Percentiles rank a stretch among this genome's conserved stretches.
Evolutionary conservation across 2,797 vertebrate species (phyloP).

Genomic region (Rhinophrynus dorsalis): DNA sequence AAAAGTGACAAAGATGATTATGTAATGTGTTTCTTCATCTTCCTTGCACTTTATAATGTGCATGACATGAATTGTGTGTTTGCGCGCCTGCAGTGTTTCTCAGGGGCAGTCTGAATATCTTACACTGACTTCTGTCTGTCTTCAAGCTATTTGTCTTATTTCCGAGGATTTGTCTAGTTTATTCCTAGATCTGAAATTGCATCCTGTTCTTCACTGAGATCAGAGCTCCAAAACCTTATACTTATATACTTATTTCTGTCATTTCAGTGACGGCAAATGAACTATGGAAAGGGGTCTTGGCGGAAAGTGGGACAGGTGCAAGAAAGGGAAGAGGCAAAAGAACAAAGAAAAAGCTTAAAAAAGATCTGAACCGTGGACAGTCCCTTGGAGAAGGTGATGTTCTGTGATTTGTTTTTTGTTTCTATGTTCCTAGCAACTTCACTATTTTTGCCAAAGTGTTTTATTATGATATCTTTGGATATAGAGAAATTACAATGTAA

Average conservation of each 20-base stretch:
- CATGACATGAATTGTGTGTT: too few species aligned
- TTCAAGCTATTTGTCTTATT: too few species aligned
- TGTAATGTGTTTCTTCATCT: too few species aligned
- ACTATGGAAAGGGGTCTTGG: slow-evolving; percentile 89
- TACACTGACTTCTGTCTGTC: neutral
- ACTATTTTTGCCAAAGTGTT: neutral
- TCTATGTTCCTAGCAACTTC: neutral
- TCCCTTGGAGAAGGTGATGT: slow-evolving; percentile 84
- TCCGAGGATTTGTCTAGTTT: too few species aligned
- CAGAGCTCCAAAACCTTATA: neutral
- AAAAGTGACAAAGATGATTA: too few species aligned
- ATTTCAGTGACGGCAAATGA: slow-evolving; percentile 86
- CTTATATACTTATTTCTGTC: neutral
- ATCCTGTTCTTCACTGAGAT: neutral
- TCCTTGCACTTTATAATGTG: too few species aligned
- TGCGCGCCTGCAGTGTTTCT: too few species aligned
- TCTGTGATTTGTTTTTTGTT: neutral
- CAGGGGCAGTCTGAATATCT: too few species aligned
- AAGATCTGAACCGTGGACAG: slow-evolving; percentile 88
- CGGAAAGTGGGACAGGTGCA: slow-evolving; percentile 76
- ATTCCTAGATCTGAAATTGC: neutral
- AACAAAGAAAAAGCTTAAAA: slow-evolving; percentile 81
- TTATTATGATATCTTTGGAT: neutral
- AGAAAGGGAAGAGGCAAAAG: slow-evolving; percentile 91
- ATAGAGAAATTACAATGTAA: neutral